phyloP scores from a whole-genome alignment of 2,113 vertebrate genomes.

The Melanocharis versteri region DNA sequence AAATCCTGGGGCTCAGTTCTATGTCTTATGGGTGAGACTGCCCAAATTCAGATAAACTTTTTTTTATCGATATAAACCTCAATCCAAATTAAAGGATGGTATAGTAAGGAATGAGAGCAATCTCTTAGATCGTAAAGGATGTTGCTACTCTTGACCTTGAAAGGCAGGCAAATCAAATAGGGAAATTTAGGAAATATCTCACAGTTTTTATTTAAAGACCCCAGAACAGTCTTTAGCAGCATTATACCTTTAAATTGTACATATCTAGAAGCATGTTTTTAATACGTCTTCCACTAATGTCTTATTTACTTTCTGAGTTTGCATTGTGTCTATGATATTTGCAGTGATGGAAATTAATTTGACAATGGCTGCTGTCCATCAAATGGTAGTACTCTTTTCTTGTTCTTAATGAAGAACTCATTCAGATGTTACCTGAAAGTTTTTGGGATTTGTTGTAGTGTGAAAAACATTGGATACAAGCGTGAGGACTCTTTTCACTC shows the following conservation, averaged over 20 bases:
- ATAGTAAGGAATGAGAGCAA: neutral
- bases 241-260: neutral
- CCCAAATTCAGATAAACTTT: neutral
- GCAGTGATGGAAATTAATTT: neutral
- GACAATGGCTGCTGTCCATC: neutral
- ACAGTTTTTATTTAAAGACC: neutral
- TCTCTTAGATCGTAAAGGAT: neutral
- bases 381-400: neutral
- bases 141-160: neutral
- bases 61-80: neutral
- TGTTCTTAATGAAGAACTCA: neutral
- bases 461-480: neutral
- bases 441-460: neutral
- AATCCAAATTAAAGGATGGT: neutral
- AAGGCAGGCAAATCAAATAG: neutral
- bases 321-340: neutral
- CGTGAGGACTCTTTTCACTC: neutral
- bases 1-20: neutral
- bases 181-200: neutral
- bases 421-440: neutral
- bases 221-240: neutral
- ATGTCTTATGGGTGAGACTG: neutral
- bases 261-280: neutral
- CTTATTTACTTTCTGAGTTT: neutral
- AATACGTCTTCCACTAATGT: neutral